Evolutionary conservation across 2,888 invertebrate genomes (phyloP).

Genomic region (Coleophora flavipennella): DNA sequence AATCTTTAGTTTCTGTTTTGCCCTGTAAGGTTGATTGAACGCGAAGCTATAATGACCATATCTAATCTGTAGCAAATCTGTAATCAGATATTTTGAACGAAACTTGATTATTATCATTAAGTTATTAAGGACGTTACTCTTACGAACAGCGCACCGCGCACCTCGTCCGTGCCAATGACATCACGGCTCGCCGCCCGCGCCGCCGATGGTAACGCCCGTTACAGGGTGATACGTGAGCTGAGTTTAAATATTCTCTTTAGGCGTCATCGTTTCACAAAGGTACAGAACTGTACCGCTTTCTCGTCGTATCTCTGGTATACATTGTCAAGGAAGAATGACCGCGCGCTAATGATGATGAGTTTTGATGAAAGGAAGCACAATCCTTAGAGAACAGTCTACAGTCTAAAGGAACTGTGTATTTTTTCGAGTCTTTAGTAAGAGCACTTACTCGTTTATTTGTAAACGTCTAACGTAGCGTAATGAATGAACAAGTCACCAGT

Average conservation of each 20-base stretch:
- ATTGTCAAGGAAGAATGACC: too few species aligned
- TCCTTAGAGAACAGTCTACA: neutral
- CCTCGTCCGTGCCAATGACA: conserved; percentile 60
- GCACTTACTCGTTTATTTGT: too few species aligned
- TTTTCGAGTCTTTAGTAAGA: too few species aligned
- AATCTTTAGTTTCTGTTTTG: neutral
- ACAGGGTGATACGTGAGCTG: conserved; percentile 47
- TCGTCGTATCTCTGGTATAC: too few species aligned
- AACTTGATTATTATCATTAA: conserved; percentile 20
- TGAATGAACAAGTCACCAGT: too few species aligned
- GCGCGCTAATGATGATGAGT: too few species aligned
- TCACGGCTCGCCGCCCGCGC: conserved; percentile 55
- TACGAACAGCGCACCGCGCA: conserved; percentile 43
- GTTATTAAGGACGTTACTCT: conserved; percentile 25
- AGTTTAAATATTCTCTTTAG: conserved; percentile 26
- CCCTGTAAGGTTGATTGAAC: neutral
- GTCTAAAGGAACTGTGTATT: too few species aligned
- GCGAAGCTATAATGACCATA: too few species aligned
- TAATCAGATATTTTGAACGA: conserved; percentile 16
- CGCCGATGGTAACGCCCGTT: conserved; percentile 46
- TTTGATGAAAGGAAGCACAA: neutral
- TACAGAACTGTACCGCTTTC: too few species aligned
- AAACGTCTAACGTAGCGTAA: too few species aligned
- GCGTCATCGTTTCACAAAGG: too few species aligned
- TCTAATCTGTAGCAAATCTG: conserved; percentile 27